These are phyloP conservation scores for Myripristis jacobus DNA, from an alignment of 2,797 vertebrate species.

Conservation along the genomic window DNA sequence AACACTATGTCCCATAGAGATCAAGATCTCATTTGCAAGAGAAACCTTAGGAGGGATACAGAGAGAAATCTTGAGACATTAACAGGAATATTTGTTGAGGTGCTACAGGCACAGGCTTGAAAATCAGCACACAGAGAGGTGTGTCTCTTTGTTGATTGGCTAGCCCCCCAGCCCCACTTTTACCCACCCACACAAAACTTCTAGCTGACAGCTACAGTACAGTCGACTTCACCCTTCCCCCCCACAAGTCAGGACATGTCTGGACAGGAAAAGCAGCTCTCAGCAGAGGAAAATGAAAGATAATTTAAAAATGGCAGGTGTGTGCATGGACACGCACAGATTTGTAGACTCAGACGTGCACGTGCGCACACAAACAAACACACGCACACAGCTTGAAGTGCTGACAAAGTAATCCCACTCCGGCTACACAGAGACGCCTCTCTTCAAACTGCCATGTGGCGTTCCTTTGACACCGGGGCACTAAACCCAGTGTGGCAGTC, in stretches of 20 bases:
- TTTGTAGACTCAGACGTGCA: constrained; percentile 44
- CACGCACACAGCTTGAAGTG: constrained; percentile 66
- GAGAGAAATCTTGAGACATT: neutral
- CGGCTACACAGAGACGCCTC: constrained; percentile 64
- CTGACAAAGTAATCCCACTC: constrained; percentile 77
- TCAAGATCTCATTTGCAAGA: no score
- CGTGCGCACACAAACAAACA: constrained; percentile 33
- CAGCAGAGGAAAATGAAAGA: constrained; percentile 67
- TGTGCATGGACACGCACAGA: constrained; percentile 45
- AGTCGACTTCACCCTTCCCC: constrained; percentile 45
- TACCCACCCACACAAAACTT: constrained; percentile 25
- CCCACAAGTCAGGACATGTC: constrained; percentile 50
- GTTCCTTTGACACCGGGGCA: constrained; percentile 64
- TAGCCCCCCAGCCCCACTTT: neutral
- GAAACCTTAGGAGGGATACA: no score
- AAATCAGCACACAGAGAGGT: constrained; percentile 43
- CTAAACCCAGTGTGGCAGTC: constrained; percentile 55
- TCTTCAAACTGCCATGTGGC: constrained; percentile 55
- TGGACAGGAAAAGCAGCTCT: constrained; percentile 67
- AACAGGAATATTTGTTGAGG: constrained; percentile 31
- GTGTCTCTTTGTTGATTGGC: constrained; percentile 43
- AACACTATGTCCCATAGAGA: no score
- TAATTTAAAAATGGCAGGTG: constrained; percentile 78
- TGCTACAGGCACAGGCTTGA: constrained; percentile 49
- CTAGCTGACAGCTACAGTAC: constrained; percentile 38